Evolutionary conservation across 2,113 vertebrate species (phyloP).

Genomic region (Albula glossodonta): DNA sequence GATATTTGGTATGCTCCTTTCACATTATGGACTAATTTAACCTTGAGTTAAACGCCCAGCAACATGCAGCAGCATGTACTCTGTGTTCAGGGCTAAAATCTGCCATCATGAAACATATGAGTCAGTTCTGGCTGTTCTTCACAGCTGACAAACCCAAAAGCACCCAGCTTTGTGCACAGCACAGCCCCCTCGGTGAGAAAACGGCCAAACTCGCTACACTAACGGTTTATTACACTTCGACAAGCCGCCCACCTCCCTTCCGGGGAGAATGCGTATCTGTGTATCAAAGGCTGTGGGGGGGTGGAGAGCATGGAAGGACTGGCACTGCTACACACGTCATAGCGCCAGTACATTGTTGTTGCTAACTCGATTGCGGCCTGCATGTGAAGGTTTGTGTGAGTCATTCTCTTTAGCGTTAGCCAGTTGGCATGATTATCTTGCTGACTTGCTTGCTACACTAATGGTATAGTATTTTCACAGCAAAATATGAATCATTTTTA

Average conservation of each 20-base stretch:
- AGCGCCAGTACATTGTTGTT: no score
- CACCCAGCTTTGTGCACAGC: conserved; percentile 40
- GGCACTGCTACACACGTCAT: neutral
- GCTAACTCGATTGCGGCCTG: no score
- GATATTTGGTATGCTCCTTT: no score
- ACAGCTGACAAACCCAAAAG: conserved; percentile 23
- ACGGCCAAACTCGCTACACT: conserved; percentile 39
- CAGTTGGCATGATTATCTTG: no score
- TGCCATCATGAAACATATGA: neutral
- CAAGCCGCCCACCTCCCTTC: conserved; percentile 40
- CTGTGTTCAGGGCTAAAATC: neutral
- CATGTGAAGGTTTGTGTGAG: no score
- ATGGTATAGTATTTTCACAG: no score
- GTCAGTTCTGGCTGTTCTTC: conserved; percentile 32
- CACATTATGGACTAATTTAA: no score
- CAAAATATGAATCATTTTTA: no score
- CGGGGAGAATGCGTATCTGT: conserved; percentile 47
- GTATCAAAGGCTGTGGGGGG: conserved; percentile 26
- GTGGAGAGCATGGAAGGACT: conserved; percentile 12
- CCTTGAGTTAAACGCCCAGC: no score
- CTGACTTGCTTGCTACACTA: no score
- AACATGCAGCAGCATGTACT: no score
- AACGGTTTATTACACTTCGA: conserved; percentile 45
- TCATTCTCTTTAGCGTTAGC: no score
- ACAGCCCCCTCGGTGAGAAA: conserved; percentile 26